Evolutionary conservation across 37 sponge, comb jelly and placozoan species (phyloP), one percentile per base, ranked within the genome.

Genomic region (Amphimedon queenslandica): DNA sequence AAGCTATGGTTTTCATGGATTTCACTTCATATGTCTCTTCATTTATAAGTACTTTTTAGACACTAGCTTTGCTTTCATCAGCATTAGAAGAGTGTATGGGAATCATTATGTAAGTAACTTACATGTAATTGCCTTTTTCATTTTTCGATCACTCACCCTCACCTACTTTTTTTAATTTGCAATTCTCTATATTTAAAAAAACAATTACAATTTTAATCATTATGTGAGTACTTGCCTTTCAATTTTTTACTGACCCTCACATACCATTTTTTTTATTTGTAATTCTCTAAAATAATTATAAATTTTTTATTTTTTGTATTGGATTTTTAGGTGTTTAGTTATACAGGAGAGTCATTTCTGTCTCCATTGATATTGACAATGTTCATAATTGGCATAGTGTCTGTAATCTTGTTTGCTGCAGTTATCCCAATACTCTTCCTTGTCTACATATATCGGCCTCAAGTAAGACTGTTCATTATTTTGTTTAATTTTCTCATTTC

Each of bases 1-100:
- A 32, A 70, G 58, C 35, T 38, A 51, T 23, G 58, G 74, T 21
- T 27, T 73, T 21, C 74, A 73, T 73, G 81, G 81, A 10, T 51
- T 81, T 16, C 42, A 58, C 16, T 57, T 81, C 2, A 30, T 81
- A 39, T 29, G 37, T 41, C 67, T 81, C 55, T 81, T 81, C 38
- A 58, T 73, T 27, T 81, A 73, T 63, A 81, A 81, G 67, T 81
- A 81, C 32, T 64, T 73, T 36, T 55, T 66, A 0, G 81, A 81
- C 67, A 73, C 74, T 55, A 65, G 66, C 29, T 81, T 81, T 36
- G 29, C 66, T 1, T 57, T 81, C 3, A 43, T 81, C 40, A 81
- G 67, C 74, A 65, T 70, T 72, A 58, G 74, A 31, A 16, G 2
- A 58, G 37, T 58, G 4, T 23, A 60, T 47, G 40, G 1, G 36